phyloP scores from a whole-genome alignment of 2,888 invertebrate genomes.

The Anthophora plumipes region DNA sequence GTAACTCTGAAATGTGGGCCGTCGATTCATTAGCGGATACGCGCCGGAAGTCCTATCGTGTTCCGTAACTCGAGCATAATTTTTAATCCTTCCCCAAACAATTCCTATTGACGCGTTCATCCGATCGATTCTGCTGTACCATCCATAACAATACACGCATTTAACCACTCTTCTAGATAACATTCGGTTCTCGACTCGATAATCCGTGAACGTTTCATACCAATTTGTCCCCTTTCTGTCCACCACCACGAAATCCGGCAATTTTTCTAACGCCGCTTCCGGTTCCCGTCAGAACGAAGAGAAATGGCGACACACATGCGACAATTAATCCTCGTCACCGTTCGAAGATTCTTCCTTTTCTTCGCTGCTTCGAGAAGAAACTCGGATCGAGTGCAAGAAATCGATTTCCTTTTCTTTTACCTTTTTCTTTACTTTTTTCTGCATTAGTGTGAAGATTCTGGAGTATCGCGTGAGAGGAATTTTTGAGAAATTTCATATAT shows the following conservation, averaged over 20 bases:
- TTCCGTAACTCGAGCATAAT: slow-evolving; percentile 63
- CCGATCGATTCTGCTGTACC: slow-evolving; percentile 21
- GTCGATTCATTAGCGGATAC: slow-evolving; percentile 64
- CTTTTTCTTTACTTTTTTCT: neutral
- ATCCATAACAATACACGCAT: neutral
- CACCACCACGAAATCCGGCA: neutral
- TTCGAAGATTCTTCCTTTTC: too few species aligned
- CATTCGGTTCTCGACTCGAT: neutral
- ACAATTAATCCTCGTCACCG: slow-evolving; percentile 61
- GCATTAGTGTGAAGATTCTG: too few species aligned
- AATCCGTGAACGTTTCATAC: neutral
- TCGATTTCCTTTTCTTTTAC: neutral
- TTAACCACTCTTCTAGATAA: neutral
- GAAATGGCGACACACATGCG: slow-evolving; percentile 42
- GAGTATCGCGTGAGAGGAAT: too few species aligned
- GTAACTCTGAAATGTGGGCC: slow-evolving; percentile 63
- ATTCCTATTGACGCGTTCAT: slow-evolving; percentile 43
- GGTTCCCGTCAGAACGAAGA: neutral
- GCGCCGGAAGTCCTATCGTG: slow-evolving; percentile 45
- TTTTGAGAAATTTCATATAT: too few species aligned
- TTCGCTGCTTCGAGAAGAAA: too few species aligned
- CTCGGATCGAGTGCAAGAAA: too few species aligned
- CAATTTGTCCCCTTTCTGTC: neutral
- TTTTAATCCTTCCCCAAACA: slow-evolving; percentile 63
- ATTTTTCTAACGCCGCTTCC: neutral